Percentiles rank a stretch among this genome's conserved stretches.
Conservation (phyloP, 1,140 invertebrate species). For the Drosophila erecta region DNA sequence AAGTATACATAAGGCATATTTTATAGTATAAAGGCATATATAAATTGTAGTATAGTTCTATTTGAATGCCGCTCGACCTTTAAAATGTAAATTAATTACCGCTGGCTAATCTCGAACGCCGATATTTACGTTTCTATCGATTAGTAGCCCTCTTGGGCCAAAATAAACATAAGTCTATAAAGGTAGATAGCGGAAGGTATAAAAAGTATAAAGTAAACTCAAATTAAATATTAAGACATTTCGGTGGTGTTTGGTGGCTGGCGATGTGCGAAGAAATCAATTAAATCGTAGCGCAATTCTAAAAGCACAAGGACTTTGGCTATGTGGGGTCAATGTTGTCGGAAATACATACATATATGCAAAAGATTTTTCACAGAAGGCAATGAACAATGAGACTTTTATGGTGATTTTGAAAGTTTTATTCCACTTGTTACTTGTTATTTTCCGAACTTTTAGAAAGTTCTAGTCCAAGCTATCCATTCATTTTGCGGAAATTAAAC, state of each 20-base stretch:
- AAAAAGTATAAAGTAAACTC: slow-evolving; percentile 43
- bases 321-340: not conserved
- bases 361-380: slow-evolving; percentile 2
- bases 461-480: not conserved
- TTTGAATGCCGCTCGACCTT: slow-evolving; percentile 48
- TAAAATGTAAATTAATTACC: slow-evolving; percentile 44
- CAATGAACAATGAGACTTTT: not conserved
- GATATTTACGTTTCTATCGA: slow-evolving; percentile 42
- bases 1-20: slow-evolving; percentile 39
- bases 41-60: slow-evolving; percentile 24
- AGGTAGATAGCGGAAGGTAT: not conserved
- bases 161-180: slow-evolving; percentile 45
- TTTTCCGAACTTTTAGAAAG: slow-evolving; percentile 20
- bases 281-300: slow-evolving; percentile 39
- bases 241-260: slow-evolving; percentile 21
- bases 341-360: not conserved
- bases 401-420: slow-evolving; percentile 9
- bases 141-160: slow-evolving; percentile 43
- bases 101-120: slow-evolving; percentile 55
- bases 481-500: not conserved
- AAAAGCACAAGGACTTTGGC: slow-evolving; percentile 26
- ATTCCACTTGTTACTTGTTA: slow-evolving; percentile 6
- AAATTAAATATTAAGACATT: slow-evolving; percentile 64
- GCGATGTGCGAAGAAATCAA: slow-evolving; percentile 59
- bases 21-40: too few relatives aligned